These are phyloP conservation scores for Meleagris gallopavo DNA, from an alignment of 2,113 vertebrate genomes.

Conservation along the genomic window DNA sequence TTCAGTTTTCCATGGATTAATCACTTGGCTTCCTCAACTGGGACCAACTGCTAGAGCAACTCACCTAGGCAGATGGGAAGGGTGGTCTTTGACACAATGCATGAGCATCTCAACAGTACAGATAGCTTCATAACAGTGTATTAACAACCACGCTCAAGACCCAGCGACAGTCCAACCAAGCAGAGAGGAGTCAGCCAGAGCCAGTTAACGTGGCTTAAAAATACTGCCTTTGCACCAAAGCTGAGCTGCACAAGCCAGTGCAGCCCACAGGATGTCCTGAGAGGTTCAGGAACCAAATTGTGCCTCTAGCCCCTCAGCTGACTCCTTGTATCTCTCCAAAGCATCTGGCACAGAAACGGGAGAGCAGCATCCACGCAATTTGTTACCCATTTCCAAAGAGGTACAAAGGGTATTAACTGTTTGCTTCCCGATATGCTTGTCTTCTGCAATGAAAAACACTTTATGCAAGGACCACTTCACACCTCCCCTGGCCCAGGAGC, in stretches of 20 bases:
- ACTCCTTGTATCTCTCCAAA: neutral
- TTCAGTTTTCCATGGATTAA: neutral
- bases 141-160: neutral
- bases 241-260: neutral
- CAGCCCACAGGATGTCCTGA: neutral
- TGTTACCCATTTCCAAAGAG: neutral
- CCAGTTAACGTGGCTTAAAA: neutral
- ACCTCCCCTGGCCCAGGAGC: neutral
- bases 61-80: neutral
- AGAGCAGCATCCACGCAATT: neutral
- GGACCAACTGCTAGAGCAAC: neutral
- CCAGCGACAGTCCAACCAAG: neutral
- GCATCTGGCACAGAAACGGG: neutral
- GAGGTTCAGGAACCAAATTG: neutral
- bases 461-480: neutral
- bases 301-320: fast-evolving
- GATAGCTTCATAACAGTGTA: neutral
- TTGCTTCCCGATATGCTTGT: neutral
- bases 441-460: neutral
- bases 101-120: neutral
- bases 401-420: neutral
- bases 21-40: neutral
- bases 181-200: neutral
- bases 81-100: neutral
- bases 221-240: neutral